Evolutionary conservation across 2,797 vertebrate genomes (phyloP).

Genomic region (Miichthys miiuy): DNA sequence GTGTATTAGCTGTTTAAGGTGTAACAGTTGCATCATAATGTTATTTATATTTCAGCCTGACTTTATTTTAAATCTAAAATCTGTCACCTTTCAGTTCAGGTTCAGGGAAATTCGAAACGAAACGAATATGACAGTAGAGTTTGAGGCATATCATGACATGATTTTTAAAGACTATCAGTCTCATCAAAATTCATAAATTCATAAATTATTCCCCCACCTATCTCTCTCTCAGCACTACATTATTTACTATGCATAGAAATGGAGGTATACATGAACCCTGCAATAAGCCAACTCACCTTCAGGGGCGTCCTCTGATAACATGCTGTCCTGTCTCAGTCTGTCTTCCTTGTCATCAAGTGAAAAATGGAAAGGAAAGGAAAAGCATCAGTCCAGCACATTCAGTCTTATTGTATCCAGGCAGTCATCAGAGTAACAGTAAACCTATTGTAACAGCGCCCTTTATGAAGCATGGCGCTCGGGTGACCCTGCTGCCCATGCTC

Average conservation of each 20-base stretch:
- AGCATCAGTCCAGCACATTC: constrained; percentile 67
- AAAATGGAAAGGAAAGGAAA: constrained; percentile 64
- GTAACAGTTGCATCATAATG: constrained; percentile 34
- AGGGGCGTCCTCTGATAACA: constrained; percentile 84
- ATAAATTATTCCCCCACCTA: constrained; percentile 32
- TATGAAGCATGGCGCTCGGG: constrained; percentile 84
- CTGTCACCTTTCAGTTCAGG: constrained; percentile 9
- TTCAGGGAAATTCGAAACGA: constrained; percentile 6
- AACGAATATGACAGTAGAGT: constrained; percentile 1
- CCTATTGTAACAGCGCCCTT: constrained; percentile 84
- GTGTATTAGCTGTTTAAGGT: background rate
- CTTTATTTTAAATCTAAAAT: constrained; percentile 18
- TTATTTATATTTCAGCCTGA: constrained; percentile 23
- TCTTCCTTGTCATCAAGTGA: constrained; percentile 75
- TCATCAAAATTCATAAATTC: constrained; percentile 42
- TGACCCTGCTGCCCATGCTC: constrained; percentile 81
- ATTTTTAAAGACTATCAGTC: constrained; percentile 21
- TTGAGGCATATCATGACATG: constrained; percentile 4
- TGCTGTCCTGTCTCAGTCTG: constrained; percentile 82
- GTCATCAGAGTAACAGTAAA: constrained; percentile 83
- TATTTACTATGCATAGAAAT: constrained; percentile 29
- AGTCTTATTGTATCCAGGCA: constrained; percentile 65
- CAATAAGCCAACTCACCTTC: constrained; percentile 81
- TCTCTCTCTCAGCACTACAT: constrained; percentile 22
- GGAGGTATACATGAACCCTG: constrained; percentile 38